These are phyloP conservation scores for Drosophila biarmipes DNA, from an alignment of 1,140 invertebrate species.

Conservation along the genomic window DNA sequence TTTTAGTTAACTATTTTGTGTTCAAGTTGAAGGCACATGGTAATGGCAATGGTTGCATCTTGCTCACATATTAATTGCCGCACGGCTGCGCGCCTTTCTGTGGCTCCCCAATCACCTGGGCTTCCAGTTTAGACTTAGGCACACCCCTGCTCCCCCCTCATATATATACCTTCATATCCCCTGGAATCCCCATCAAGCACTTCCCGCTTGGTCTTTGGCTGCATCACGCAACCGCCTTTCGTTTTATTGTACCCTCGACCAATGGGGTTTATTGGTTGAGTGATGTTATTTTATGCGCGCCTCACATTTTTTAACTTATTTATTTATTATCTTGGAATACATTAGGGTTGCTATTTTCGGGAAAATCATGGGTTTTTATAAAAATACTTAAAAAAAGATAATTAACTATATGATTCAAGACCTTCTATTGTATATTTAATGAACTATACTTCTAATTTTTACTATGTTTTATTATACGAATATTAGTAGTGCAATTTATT, in stretches of 20 bases:
- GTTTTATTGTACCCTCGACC: slow-evolving; percentile 28
- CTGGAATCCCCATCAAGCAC: slow-evolving; percentile 18
- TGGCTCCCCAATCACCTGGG: slow-evolving; percentile 50
- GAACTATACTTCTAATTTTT: no score
- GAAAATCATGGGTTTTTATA: no score
- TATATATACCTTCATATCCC: background rate
- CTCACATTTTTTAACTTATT: background rate
- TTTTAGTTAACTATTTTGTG: slow-evolving; percentile 83
- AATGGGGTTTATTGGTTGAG: slow-evolving; percentile 18
- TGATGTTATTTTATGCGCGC: background rate
- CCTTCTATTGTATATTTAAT: no score
- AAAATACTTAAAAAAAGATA: no score
- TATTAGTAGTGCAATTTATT: no score
- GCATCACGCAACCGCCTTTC: slow-evolving; percentile 56
- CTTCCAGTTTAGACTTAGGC: slow-evolving; percentile 46
- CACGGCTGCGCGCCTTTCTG: slow-evolving; percentile 79
- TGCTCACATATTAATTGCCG: slow-evolving; percentile 83
- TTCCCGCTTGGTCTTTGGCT: slow-evolving; percentile 31
- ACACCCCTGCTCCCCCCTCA: background rate
- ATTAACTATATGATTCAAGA: no score
- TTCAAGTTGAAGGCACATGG: slow-evolving; percentile 83
- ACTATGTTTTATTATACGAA: no score
- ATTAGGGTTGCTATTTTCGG: no score
- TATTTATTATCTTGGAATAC: slow-evolving; percentile 7
- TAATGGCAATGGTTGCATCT: slow-evolving; percentile 81